Conservation (phyloP, 1,140 invertebrate genomes). For the Bombus ignitus region DNA sequence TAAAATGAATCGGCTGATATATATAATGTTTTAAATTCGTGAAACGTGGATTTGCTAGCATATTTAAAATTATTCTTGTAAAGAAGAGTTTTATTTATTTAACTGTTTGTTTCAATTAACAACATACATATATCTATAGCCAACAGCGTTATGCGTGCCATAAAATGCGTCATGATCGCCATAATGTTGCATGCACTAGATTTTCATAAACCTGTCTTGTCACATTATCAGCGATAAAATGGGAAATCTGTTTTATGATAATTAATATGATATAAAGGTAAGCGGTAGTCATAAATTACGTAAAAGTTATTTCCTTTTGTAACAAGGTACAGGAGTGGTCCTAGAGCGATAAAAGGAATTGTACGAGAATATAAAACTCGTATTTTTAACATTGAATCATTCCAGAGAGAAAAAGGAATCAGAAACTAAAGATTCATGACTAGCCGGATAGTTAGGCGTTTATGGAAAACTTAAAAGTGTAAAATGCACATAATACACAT, state of each 20-base stretch:
- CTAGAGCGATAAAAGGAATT: not conserved
- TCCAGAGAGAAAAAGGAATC: not conserved
- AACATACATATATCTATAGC: not conserved
- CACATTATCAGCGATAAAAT: not conserved
- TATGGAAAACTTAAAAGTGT: not conserved
- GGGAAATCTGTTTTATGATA: not conserved
- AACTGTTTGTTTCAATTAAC: not conserved
- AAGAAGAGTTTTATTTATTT: not conserved
- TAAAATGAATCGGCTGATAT: no score
- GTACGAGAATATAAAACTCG: not conserved
- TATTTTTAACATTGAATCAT: not conserved
- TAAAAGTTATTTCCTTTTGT: not conserved
- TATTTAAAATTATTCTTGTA: not conserved
- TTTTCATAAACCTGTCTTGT: conserved; percentile 2
- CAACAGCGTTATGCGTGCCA: not conserved
- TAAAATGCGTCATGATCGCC: not conserved
- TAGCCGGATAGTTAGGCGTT: not conserved
- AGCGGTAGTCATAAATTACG: not conserved
- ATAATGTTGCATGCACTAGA: not conserved
- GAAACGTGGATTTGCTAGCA: no score
- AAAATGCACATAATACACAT: not conserved
- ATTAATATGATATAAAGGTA: not conserved
- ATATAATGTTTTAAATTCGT: no score
- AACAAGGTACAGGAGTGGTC: not conserved
- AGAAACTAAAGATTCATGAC: not conserved